phyloP scores from a whole-genome alignment of 1,140 invertebrate genomes.

The Nilaparvata lugens region DNA sequence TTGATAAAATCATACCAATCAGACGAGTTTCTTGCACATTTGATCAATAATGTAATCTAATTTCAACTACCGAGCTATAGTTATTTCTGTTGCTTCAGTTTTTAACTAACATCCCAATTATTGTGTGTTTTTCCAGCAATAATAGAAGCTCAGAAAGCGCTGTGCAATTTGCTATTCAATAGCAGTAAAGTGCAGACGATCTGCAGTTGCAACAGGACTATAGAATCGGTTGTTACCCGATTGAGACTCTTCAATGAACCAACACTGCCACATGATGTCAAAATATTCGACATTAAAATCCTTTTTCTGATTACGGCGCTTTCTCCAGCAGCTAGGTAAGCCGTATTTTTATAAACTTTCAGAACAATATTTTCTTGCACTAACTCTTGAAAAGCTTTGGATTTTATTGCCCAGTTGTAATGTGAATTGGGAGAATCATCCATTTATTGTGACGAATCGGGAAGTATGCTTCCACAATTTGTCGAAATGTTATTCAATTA shows the following conservation, averaged over 20 bases:
- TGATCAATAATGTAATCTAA: too few species aligned
- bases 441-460: background rate
- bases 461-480: too few species aligned
- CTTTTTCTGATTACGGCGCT: constrained; percentile 82
- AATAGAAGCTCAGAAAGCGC: constrained; percentile 73
- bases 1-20: too few species aligned
- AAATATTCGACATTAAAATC: constrained; percentile 80
- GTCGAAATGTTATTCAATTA: background rate
- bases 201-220: constrained; percentile 58
- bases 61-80: too few species aligned
- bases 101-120: too few species aligned
- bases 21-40: too few species aligned
- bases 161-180: constrained; percentile 85
- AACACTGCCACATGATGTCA: constrained; percentile 49
- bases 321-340: constrained; percentile 49
- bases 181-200: constrained; percentile 56
- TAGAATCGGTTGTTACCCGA: constrained; percentile 63
- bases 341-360: background rate
- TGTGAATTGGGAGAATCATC: background rate
- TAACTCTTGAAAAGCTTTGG: too few species aligned
- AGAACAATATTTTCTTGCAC: too few species aligned
- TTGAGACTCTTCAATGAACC: constrained; percentile 56
- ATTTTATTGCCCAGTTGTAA: background rate
- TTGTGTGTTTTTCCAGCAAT: constrained; percentile 43
- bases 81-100: too few species aligned